Evolutionary conservation across 2,888 invertebrate genomes (phyloP).

Genomic region (Cactoblastis cactorum): DNA sequence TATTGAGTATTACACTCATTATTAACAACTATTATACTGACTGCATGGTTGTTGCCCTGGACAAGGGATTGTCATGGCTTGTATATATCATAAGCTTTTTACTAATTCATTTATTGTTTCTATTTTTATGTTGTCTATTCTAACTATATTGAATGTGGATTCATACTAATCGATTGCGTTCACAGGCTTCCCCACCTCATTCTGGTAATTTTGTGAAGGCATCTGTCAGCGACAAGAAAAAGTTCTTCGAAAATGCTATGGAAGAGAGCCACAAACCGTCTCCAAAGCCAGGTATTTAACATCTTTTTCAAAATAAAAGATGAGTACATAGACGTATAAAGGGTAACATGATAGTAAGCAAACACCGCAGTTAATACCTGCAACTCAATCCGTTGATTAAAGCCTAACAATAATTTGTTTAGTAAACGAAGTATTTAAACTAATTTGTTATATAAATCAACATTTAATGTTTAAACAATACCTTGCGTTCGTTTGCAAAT

Average conservation of each 20-base stretch:
- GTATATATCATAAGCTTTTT: constrained; percentile 68
- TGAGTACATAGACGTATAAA: too few relatives aligned
- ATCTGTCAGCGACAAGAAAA: constrained; percentile 95
- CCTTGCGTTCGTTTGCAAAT: too few relatives aligned
- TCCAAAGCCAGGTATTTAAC: constrained; percentile 85
- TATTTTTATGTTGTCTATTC: constrained; percentile 25
- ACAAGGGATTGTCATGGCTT: constrained; percentile 61
- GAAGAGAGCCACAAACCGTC: constrained; percentile 93
- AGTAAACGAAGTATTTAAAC: too few relatives aligned
- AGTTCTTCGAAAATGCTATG: constrained; percentile 97
- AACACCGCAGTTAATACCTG: too few relatives aligned
- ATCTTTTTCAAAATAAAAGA: background rate
- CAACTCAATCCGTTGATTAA: too few relatives aligned
- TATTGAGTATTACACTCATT: constrained; percentile 43
- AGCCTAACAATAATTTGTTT: too few relatives aligned
- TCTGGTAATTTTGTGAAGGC: constrained; percentile 88
- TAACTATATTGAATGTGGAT: background rate
- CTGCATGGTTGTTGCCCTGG: constrained; percentile 74
- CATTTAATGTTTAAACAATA: too few relatives aligned
- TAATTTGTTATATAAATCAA: too few relatives aligned
- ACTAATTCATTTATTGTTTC: constrained; percentile 45
- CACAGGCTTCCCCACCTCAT: constrained; percentile 82
- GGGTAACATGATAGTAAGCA: too few relatives aligned
- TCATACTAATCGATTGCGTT: constrained; percentile 28
- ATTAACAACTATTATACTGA: constrained; percentile 45